Conservation (phyloP, 2,113 vertebrate species). For the Coryphaenoides rupestris region DNA sequence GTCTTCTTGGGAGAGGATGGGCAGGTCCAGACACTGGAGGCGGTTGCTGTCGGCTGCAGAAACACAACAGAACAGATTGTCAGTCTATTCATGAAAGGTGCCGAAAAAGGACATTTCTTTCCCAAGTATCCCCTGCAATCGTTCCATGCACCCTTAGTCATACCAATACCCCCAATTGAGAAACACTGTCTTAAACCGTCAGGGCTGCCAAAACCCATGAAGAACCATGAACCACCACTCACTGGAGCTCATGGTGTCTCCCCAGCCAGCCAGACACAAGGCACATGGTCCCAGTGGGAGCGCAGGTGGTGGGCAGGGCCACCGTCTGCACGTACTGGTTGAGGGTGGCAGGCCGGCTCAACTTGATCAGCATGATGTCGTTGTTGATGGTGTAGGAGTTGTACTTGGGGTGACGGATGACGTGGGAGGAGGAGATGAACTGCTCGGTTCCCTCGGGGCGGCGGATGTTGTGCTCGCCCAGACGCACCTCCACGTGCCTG, state of each 20-base stretch:
- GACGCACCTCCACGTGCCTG: constrained; percentile 57
- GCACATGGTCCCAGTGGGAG: constrained; percentile 72
- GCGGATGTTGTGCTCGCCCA: constrained; percentile 72
- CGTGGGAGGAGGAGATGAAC: constrained; percentile 40
- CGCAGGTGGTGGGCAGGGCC: constrained; percentile 66
- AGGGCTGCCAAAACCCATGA: too few species aligned
- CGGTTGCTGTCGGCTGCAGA: constrained; percentile 43
- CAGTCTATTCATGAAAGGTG: too few species aligned
- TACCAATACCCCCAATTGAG: too few species aligned
- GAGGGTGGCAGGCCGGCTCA: constrained; percentile 49
- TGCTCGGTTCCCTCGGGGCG: constrained; percentile 57
- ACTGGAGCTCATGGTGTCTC: constrained; percentile 76
- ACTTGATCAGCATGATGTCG: constrained; percentile 83
- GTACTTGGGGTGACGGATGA: constrained; percentile 68
- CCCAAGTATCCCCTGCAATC: too few species aligned
- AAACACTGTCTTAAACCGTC: too few species aligned
- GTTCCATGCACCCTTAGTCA: too few species aligned
- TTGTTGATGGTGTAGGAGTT: constrained; percentile 64
- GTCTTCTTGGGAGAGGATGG: constrained; percentile 61
- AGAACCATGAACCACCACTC: constrained; percentile 27
- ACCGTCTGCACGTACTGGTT: constrained; percentile 64
- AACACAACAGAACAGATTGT: background rate
- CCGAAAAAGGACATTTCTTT: too few species aligned
- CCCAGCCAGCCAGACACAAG: constrained; percentile 83
- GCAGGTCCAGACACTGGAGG: constrained; percentile 71